Evolutionary conservation across 2,797 vertebrate species (phyloP), one percentile per base, ranked within the genome.

Genomic region (Paedocypris micromegethes): DNA sequence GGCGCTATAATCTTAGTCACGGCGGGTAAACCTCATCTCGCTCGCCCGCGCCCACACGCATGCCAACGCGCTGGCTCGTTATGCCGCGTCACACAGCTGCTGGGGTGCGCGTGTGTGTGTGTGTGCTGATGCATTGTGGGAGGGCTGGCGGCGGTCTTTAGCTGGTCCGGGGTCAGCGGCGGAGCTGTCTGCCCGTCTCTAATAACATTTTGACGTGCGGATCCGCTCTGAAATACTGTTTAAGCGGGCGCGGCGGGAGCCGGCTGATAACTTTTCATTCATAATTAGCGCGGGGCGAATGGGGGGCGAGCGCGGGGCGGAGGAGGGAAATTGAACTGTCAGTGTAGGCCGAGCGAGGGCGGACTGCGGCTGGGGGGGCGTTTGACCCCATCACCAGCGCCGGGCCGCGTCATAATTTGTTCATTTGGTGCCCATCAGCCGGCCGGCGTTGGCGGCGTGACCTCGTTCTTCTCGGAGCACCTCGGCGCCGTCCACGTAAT

Each of bases 271-370:
- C 93, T 93, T 96, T 98, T 98, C 95, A 95, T 96, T 98, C 94
- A 96, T 97, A 95, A 98, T 98, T 98, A 98, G 93, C 88, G 88
- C 86, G 84, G 91, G 83, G 92, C 92, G 92, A 96, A 93, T 91
- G 88, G 86, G 89, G 90, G 93, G 89, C 91, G 91, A 56, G 56
- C 23, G 52, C 50, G 23, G 67, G 59, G 51, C 68, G 89, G 92
- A 89, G 91, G 93, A 91, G 93, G 95, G 95, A 97, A 98, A 98
- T 98, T 97, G 95, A 98, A 98, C 96, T 98, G 96, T 98, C 95
- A 97, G 92, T 89, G 89, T 90, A 83, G 87, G 94, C 93, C 65
- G 68, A 57, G 68, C 47, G 60, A 60, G 85, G 91, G 82, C 92
- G 92, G 91, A 64, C 50, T 3, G 39, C 42, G 58, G 69, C 61